phyloP scores from a whole-genome alignment of 35 echinoderm and acorn worm species.

The Ophiothrix spiculata region DNA sequence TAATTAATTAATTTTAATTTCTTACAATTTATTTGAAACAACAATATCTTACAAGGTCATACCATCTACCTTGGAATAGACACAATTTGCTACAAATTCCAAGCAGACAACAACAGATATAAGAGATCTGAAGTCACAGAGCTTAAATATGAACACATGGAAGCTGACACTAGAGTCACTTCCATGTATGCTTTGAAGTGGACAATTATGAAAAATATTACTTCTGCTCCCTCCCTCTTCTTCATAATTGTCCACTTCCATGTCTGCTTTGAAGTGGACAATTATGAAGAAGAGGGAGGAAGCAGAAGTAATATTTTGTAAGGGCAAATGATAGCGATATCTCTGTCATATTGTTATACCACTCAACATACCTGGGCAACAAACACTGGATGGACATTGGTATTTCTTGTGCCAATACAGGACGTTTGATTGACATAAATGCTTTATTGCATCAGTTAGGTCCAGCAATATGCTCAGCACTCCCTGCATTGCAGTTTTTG shows the following conservation, averaged over 20 bases:
- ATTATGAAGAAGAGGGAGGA: not conserved
- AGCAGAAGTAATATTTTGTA: not conserved
- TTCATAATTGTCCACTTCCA: no score
- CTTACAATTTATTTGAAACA: no score
- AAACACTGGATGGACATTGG: constrained; percentile 9
- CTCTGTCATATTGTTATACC: not conserved
- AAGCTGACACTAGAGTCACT: constrained; percentile 17
- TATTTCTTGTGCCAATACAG: not conserved
- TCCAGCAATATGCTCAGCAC: not conserved
- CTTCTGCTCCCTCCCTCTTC: no score
- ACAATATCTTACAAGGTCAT: not conserved
- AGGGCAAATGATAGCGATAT: constrained; percentile 6
- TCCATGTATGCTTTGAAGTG: not conserved
- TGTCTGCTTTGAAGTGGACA: no score
- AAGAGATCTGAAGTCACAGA: not conserved
- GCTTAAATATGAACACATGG: not conserved
- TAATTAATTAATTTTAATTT: no score
- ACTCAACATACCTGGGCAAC: not conserved
- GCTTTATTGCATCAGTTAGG: not conserved
- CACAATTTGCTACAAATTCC: not conserved
- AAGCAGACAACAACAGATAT: not conserved
- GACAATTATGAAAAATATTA: no score
- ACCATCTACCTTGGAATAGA: constrained; percentile 12
- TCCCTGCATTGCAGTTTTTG: constrained; percentile 12
- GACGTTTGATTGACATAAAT: constrained; percentile 7